Evolutionary conservation across 2,888 invertebrate species (phyloP), one percentile per base, ranked within the genome.

Genomic region (Trichopria drosophilae): DNA sequence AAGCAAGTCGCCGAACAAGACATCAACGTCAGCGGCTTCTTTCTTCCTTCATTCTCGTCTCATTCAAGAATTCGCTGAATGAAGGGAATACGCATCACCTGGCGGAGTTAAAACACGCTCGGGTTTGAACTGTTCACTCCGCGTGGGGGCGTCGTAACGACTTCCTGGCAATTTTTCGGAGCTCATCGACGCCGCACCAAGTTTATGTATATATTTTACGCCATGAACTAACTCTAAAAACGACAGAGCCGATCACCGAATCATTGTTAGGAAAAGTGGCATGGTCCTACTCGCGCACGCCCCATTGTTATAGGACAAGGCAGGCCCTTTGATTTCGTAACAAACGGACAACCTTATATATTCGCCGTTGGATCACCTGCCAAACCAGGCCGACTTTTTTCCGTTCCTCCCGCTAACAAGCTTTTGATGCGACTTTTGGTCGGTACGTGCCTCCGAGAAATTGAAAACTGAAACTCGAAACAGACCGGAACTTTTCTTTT

Each of bases 271-370:
- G 22, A 45, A 35, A 32, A 28, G 39, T 46, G 53, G 53, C 61
- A 58, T 49, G 53, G n/a, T n/a, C 51, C 20, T 50, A 50, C 54
- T 54, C 42, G 64, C 59, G 64, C 60, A 61, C 61, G 62, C 54
- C 61, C 66, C 59, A 64, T 66, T 66, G 61, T 61, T n/a, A 58
- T 55, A 58, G 51, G 55, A 58, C 60, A 62, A 60, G n/a, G n/a
- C 45, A 46, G 52, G 45, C 55, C 32, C 54, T 61, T 60, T 61
- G 51, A 59, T 16, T 55, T 54, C 53, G 47, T 57, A 57, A 59
- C 59, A 60, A 64, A 57, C 57, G 57, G 37, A 43, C n/a, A n/a
- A n/a, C 47, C 51, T 53, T 55, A 47, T 57, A 54, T n/a, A n/a
- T n/a, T 36, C 45, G 52, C 42, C 45, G 45, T 16, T 23, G 49